phyloP scores from a whole-genome alignment of 2,113 vertebrate species.

The Danionella cerebrum region DNA sequence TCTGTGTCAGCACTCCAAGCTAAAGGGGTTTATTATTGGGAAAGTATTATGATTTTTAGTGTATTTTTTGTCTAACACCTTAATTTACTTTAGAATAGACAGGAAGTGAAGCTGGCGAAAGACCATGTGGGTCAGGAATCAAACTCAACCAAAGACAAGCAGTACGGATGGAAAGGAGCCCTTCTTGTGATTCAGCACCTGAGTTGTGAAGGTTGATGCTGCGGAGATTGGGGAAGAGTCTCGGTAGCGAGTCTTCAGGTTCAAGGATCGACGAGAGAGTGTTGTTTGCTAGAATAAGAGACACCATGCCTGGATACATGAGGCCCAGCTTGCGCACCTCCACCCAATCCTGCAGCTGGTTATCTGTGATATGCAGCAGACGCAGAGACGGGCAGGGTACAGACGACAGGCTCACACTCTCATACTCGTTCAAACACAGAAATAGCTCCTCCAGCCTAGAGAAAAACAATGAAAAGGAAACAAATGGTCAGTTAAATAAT shows the following conservation, averaged over 20 bases:
- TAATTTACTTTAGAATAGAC: too few relatives aligned
- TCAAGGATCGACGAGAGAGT: slow-evolving; percentile 76
- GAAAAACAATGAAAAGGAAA: neutral
- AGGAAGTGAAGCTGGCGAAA: too few relatives aligned
- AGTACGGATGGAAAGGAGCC: too few relatives aligned
- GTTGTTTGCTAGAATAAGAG: slow-evolving; percentile 90
- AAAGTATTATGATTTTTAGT: too few relatives aligned
- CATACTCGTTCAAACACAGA: slow-evolving; percentile 93
- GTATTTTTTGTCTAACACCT: too few relatives aligned
- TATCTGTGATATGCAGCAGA: slow-evolving; percentile 95
- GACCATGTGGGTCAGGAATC: too few relatives aligned
- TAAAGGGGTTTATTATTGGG: too few relatives aligned
- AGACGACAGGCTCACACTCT: slow-evolving; percentile 76
- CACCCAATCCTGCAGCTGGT: slow-evolving; percentile 87
- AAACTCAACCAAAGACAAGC: too few relatives aligned
- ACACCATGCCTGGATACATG: slow-evolving; percentile 85
- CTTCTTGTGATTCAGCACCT: slow-evolving; percentile 59
- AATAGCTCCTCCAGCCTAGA: slow-evolving; percentile 94
- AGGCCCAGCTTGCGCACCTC: slow-evolving; percentile 87
- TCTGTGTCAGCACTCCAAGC: too few relatives aligned
- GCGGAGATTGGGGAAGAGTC: slow-evolving; percentile 82
- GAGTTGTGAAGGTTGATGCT: slow-evolving; percentile 97
- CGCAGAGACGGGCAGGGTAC: slow-evolving; percentile 81
- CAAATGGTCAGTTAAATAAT: too few relatives aligned
- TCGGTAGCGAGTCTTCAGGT: slow-evolving; percentile 70